Percentiles rank a stretch among this genome's conserved stretches.
Conservation (phyloP, 2,888 invertebrate genomes). For the Isoperla grammatica region DNA sequence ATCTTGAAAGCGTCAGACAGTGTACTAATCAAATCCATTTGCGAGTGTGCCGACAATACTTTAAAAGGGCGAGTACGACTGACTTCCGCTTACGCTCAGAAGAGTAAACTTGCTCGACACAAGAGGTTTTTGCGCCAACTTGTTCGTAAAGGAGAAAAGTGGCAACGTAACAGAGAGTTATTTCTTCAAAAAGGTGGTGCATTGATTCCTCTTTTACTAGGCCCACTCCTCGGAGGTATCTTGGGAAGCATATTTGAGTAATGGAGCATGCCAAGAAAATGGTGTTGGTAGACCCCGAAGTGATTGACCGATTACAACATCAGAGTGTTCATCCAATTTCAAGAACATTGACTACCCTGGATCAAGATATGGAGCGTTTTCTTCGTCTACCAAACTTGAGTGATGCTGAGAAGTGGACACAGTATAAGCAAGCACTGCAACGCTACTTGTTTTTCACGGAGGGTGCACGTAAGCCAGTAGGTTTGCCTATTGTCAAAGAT, state of each 20-base stretch:
- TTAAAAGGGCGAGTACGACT: no score
- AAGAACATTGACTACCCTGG: background rate
- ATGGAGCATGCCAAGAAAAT: conserved; percentile 2
- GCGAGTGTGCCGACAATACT: no score
- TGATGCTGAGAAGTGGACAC: background rate
- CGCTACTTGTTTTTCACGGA: background rate
- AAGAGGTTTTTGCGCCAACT: background rate
- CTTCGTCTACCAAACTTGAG: background rate
- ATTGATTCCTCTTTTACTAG: background rate
- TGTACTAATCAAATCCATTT: background rate
- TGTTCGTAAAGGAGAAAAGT: background rate
- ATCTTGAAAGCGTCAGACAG: background rate
- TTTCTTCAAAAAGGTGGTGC: background rate
- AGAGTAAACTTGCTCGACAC: background rate
- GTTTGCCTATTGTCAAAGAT: no score
- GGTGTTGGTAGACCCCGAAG: background rate
- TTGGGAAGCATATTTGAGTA: background rate
- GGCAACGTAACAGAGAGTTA: background rate
- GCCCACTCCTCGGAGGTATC: background rate
- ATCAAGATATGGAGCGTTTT: background rate
- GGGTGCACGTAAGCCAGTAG: background rate
- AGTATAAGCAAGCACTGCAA: background rate
- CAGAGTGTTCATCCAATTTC: background rate
- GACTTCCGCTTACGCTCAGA: background rate
- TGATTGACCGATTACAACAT: background rate